These are phyloP conservation scores for Macrophya annulata DNA, from an alignment of 2,888 invertebrate species.

Conservation along the genomic window DNA sequence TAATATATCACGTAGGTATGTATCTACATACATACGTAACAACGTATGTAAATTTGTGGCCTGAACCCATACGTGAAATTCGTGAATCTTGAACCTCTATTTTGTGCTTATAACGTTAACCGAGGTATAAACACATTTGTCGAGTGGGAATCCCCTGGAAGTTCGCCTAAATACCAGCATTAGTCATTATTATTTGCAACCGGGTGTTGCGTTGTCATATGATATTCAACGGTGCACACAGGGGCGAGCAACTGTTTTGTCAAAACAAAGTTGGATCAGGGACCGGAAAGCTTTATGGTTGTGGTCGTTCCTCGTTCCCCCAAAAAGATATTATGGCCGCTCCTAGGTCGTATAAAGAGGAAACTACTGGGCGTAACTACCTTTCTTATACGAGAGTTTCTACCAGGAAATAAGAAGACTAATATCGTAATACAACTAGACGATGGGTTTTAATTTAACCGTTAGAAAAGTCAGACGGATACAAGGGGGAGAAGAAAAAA, in stretches of 20 bases:
- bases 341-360: conserved; percentile 34
- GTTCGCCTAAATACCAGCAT: conserved; percentile 29
- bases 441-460: conserved; percentile 26
- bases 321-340: conserved; percentile 37
- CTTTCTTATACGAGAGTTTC: conserved; percentile 32
- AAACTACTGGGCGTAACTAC: conserved; percentile 48
- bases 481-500: not conserved
- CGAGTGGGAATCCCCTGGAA: not conserved
- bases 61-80: not conserved
- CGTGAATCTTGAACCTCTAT: not conserved
- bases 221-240: not conserved
- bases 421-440: conserved; percentile 8
- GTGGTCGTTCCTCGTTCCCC: conserved; percentile 42
- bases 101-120: conserved; percentile 22
- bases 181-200: conserved; percentile 45
- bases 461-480: not conserved
- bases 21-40: no score
- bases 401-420: not conserved
- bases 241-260: conserved; percentile 7
- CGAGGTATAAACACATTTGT: conserved; percentile 51
- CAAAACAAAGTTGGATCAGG: conserved; percentile 20
- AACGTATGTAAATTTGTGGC: not conserved
- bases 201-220: not conserved
- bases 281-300: conserved; percentile 5
- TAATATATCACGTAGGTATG: not conserved